Percentiles rank a stretch among this genome's conserved stretches.
phyloP scores from a whole-genome alignment of 2,113 vertebrate genomes.

The Solenodon paradoxus region DNA sequence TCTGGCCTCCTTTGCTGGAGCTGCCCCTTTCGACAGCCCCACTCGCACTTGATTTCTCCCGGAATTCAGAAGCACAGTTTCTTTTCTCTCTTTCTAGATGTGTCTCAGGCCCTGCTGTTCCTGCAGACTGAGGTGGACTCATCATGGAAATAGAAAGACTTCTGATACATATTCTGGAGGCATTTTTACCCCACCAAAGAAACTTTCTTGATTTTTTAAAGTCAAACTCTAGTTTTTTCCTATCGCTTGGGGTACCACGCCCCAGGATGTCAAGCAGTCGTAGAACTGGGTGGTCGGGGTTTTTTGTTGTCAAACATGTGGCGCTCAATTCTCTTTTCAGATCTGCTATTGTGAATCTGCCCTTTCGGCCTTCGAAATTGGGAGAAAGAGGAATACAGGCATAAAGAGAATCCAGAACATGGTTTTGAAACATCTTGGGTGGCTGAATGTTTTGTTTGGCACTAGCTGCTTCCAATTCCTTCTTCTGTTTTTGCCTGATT shows the following conservation, averaged over 20 bases:
- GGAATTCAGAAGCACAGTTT: not conserved
- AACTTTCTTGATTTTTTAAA: not conserved
- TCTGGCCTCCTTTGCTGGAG: not conserved
- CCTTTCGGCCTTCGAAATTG: not conserved
- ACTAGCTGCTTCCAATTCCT: not conserved
- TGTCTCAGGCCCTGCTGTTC: not conserved
- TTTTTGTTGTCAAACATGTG: not conserved
- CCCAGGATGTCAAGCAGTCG: not conserved
- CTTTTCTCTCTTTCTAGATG: not conserved
- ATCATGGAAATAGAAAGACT: not conserved
- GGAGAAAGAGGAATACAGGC: not conserved
- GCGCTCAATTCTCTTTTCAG: constrained; percentile 21
- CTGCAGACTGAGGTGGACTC: not conserved
- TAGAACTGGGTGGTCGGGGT: not conserved
- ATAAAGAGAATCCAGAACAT: not conserved
- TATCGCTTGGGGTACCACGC: not conserved
- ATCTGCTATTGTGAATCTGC: not conserved
- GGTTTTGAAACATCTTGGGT: not conserved
- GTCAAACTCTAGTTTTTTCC: constrained; percentile 19
- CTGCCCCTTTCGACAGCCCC: too few relatives aligned
- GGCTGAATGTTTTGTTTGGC: not conserved
- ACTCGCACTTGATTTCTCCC: not conserved
- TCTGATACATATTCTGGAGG: not conserved
- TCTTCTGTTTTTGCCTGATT: not conserved
- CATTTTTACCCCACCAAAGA: not conserved